Conservation (phyloP, 2,888 invertebrate species). For the Chymomyza amoena region DNA sequence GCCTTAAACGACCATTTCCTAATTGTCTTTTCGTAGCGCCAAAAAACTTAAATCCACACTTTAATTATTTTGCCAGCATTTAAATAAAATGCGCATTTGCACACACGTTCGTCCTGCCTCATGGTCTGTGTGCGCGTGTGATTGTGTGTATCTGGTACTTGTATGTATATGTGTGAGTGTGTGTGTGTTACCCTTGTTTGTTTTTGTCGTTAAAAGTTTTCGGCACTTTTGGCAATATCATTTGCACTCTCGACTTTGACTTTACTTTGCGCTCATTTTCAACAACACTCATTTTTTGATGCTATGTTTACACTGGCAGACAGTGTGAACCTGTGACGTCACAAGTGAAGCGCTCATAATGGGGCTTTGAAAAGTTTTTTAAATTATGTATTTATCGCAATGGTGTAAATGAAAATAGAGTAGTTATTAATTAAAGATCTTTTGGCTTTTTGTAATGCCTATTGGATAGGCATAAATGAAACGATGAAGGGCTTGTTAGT, state of each 20-base stretch:
- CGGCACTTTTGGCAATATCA: conserved; percentile 55
- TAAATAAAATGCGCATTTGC: conserved; percentile 57
- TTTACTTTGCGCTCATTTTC: conserved; percentile 45
- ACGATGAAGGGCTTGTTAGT: too few relatives aligned
- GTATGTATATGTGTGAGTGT: not conserved
- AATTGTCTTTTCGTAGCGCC: conserved; percentile 58
- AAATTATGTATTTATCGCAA: too few relatives aligned
- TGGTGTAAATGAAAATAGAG: too few relatives aligned
- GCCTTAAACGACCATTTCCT: conserved; percentile 57
- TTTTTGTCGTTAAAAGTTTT: conserved; percentile 59
- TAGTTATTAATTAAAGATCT: too few relatives aligned
- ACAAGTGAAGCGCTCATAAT: conserved; percentile 1
- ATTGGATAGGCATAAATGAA: too few relatives aligned
- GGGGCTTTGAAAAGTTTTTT: too few relatives aligned
- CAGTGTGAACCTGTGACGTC: not conserved
- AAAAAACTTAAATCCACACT: conserved; percentile 59
- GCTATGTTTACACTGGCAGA: too few relatives aligned
- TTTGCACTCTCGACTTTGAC: conserved; percentile 33
- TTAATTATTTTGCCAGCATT: conserved; percentile 68
- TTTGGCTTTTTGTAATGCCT: too few relatives aligned
- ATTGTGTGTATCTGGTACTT: not conserved
- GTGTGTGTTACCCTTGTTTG: conserved; percentile 32
- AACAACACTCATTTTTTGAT: conserved; percentile 20
- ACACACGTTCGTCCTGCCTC: not conserved
- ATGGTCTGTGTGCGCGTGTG: not conserved